phyloP scores from a whole-genome alignment of 2,888 invertebrate species.

The Xestia xanthographa region DNA sequence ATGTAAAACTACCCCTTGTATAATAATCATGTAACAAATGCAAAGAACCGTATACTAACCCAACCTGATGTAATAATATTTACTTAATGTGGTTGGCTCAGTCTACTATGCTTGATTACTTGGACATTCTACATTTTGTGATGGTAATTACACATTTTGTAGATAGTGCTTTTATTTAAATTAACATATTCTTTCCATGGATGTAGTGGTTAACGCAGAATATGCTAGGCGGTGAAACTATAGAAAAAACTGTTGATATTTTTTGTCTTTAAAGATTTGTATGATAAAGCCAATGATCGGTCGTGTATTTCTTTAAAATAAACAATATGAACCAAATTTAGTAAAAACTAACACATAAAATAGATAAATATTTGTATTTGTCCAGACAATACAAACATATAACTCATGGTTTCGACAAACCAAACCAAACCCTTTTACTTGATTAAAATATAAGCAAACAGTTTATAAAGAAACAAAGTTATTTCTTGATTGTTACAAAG shows the following conservation, averaged over 20 bases:
- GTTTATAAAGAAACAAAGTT: not conserved
- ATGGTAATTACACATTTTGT: not conserved
- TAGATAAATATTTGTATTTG: not conserved
- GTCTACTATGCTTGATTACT: no score
- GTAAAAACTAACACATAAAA: not conserved
- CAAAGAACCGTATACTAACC: no score
- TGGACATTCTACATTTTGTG: not conserved
- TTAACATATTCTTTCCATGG: not conserved
- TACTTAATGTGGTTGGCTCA: no score
- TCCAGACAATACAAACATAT: not conserved
- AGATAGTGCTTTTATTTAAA: not conserved
- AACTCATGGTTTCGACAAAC: not conserved
- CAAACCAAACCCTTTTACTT: not conserved
- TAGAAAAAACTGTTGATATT: not conserved
- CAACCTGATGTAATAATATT: no score
- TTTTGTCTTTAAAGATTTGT: not conserved
- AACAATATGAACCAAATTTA: not conserved
- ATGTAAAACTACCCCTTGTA: no score
- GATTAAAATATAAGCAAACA: conserved; percentile 4
- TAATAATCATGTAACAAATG: no score
- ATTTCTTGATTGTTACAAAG: not conserved
- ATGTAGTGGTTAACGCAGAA: not conserved
- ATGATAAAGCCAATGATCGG: not conserved
- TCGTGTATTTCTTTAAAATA: not conserved
- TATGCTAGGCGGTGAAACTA: not conserved